Evolutionary conservation across 2,888 invertebrate species (phyloP).

Genomic region (Minunthozetes semirufus): DNA sequence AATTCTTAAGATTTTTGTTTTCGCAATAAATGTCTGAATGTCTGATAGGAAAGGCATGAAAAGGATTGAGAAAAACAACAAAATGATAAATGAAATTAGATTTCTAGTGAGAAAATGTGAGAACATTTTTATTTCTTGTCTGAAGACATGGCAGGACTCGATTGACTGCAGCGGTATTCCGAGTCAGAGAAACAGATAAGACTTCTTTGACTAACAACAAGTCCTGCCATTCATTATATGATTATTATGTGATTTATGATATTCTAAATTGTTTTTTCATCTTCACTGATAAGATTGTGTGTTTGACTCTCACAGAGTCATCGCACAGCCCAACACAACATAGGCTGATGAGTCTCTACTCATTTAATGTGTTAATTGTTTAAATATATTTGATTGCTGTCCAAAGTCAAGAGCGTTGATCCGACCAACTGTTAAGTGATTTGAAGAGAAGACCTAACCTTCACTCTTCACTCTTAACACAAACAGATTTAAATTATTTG

Average conservation of each 20-base stretch:
- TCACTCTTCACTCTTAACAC: background rate
- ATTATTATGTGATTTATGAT: slow-evolving; percentile 11
- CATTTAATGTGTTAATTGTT: slow-evolving; percentile 6
- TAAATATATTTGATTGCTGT: background rate
- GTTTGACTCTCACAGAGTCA: background rate
- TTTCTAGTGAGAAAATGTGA: background rate
- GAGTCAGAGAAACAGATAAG: slow-evolving; percentile 1
- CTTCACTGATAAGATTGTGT: background rate
- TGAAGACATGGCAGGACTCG: no score
- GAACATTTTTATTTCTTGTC: background rate
- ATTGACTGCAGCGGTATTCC: background rate
- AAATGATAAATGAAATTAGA: background rate
- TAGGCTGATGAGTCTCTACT: background rate
- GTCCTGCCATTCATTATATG: background rate
- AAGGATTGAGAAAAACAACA: background rate
- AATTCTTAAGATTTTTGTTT: background rate
- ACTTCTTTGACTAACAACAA: background rate
- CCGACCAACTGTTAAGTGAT: slow-evolving; percentile 2
- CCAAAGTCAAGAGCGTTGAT: slow-evolving; percentile 22
- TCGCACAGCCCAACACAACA: no score
- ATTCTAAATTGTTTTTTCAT: slow-evolving; percentile 13
- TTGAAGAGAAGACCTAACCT: background rate
- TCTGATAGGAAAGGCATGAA: background rate
- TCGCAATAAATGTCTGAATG: background rate
- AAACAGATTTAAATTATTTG: background rate